Evolutionary conservation across 2,888 invertebrate genomes (phyloP).

Genomic region (Aphodius sticticus): DNA sequence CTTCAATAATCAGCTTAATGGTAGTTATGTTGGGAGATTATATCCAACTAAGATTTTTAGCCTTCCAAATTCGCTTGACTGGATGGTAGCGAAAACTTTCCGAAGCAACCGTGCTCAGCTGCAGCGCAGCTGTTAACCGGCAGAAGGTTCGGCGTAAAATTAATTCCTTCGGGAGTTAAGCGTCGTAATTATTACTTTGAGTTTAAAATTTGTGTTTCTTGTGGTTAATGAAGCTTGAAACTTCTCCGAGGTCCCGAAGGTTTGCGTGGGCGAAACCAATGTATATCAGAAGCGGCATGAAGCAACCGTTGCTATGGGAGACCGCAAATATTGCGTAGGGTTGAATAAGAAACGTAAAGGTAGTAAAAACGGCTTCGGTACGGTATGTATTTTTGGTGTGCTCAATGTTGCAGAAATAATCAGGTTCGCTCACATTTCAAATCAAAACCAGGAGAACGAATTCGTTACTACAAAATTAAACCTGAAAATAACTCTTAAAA

Average conservation of each 20-base stretch:
- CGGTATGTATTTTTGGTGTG: not conserved
- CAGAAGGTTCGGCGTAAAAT: not conserved
- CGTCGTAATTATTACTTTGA: not conserved
- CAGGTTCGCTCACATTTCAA: not conserved
- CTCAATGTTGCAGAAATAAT: not conserved
- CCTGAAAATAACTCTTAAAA: too few species aligned
- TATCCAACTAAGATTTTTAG: not conserved
- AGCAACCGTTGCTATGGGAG: not conserved
- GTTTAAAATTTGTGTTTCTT: not conserved
- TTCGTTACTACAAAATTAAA: too few species aligned
- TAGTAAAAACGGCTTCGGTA: not conserved
- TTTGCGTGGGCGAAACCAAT: not conserved
- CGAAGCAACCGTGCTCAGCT: not conserved
- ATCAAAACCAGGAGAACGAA: not conserved
- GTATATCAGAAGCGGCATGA: not conserved
- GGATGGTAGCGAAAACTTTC: not conserved
- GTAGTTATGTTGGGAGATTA: not conserved
- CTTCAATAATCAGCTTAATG: too few species aligned
- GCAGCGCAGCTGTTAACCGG: not conserved
- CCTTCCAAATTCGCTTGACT: not conserved
- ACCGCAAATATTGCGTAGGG: not conserved
- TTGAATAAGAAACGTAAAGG: not conserved
- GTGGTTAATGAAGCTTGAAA: slow-evolving; percentile 4
- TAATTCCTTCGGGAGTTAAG: not conserved
- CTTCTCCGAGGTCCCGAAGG: not conserved